A percentile compares a stretch with the other conserved stretches of the same genome.
Conservation (phyloP, 2,113 vertebrate genomes). For the Otocyon megalotis region DNA sequence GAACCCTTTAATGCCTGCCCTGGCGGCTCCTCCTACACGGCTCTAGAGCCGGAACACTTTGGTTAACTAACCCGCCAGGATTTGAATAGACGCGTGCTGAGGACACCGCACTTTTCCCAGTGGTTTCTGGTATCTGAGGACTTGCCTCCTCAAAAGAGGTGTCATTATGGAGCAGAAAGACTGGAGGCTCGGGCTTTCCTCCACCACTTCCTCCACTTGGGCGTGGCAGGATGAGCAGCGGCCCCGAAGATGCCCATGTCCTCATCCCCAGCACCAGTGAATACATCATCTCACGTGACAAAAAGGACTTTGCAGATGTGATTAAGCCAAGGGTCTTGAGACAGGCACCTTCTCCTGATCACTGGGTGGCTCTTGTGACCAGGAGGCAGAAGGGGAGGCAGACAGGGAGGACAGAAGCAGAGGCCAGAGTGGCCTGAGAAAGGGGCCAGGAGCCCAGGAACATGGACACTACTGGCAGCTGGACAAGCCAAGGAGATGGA, state of each 20-base stretch:
- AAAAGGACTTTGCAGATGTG: background rate
- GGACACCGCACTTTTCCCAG: background rate
- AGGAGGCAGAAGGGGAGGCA: background rate
- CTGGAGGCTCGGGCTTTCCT: background rate
- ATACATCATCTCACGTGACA: fast-evolving
- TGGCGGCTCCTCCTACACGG: background rate
- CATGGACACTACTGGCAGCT: fast-evolving
- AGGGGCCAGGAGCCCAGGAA: background rate
- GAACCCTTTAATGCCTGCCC: background rate
- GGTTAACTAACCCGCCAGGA: background rate
- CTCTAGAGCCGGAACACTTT: background rate
- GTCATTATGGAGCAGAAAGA: background rate
- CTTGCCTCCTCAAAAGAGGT: background rate
- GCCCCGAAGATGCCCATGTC: background rate
- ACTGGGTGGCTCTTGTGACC: no score
- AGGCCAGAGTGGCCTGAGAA: fast-evolving
- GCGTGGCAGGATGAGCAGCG: no score
- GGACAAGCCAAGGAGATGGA: background rate
- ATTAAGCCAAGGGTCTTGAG: background rate
- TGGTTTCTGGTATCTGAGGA: background rate
- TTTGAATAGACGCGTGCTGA: fast-evolving
- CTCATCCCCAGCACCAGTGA: background rate
- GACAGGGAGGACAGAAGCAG: background rate
- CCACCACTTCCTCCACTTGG: fast-evolving
- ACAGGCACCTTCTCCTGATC: background rate